A percentile compares a stretch with the other conserved stretches of the same genome.
phyloP scores from a whole-genome alignment of 2,888 invertebrate species.

The Drosophila picticornis region DNA sequence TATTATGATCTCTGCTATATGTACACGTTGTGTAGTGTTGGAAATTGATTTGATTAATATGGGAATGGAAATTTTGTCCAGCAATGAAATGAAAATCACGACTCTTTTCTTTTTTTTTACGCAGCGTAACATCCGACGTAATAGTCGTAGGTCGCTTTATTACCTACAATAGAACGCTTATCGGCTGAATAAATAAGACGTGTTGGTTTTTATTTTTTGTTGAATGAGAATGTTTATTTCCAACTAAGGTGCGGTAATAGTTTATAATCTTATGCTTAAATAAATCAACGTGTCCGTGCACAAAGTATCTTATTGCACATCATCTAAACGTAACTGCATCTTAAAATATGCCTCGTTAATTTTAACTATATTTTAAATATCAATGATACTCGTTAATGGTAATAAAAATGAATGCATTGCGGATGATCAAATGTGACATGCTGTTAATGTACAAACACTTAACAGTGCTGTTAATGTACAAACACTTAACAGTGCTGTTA shows the following conservation, averaged over 20 bases:
- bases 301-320: conserved; percentile 3
- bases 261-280: conserved; percentile 34
- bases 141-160: too few species aligned
- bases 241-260: conserved; percentile 39
- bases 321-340: conserved; percentile 27
- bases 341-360: conserved; percentile 41
- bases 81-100: not conserved
- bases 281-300: conserved; percentile 41
- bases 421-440: conserved; percentile 30
- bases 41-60: not conserved
- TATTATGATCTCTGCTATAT: not conserved
- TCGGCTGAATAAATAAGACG: conserved; percentile 9
- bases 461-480: conserved; percentile 17
- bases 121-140: not conserved
- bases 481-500: conserved; percentile 26
- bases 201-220: conserved; percentile 19
- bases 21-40: not conserved
- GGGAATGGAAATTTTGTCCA: not conserved
- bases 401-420: conserved; percentile 11
- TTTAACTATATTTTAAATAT: conserved; percentile 32
- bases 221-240: conserved; percentile 54
- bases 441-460: conserved; percentile 36
- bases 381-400: conserved; percentile 21
- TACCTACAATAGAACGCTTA: not conserved
- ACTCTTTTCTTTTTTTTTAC: too few species aligned